Conservation (phyloP, 1,140 invertebrate genomes). For the Microplitis mediator region DNA sequence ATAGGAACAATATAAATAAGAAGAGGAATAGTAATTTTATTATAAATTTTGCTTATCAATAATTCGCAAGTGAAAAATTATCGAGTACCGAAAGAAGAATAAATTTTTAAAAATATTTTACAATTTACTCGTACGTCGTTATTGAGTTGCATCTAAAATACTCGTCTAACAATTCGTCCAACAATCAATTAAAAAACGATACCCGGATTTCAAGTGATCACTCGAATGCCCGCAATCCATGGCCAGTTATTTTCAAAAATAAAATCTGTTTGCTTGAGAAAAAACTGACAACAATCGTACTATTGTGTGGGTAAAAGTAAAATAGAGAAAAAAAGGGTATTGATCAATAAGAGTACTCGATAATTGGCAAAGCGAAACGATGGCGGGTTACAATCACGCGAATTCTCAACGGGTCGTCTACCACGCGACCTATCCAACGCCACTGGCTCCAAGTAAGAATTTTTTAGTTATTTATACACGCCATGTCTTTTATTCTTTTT, state of each 20-base stretch:
- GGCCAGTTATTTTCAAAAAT: too few relatives aligned
- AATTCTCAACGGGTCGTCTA: conserved; percentile 53
- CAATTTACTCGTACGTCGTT: too few relatives aligned
- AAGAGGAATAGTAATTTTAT: too few relatives aligned
- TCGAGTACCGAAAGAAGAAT: too few relatives aligned
- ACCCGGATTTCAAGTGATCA: neutral
- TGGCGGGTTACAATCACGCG: conserved; percentile 59
- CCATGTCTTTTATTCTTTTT: neutral
- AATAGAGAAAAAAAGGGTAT: conserved; percentile 10
- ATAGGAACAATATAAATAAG: too few relatives aligned
- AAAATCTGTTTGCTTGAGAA: too few relatives aligned
- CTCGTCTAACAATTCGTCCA: neutral
- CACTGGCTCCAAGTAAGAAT: conserved; percentile 61
- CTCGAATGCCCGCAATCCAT: too few relatives aligned
- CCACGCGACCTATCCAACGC: conserved; percentile 61
- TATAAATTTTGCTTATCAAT: too few relatives aligned
- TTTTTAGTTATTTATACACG: conserved; percentile 1
- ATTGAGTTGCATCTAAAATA: too few relatives aligned
- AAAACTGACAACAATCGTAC: too few relatives aligned
- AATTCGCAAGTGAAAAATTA: too few relatives aligned
- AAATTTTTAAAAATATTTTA: too few relatives aligned
- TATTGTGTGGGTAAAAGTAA: neutral
- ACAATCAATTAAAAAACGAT: conserved; percentile 11
- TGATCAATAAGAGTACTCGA: conserved; percentile 24
- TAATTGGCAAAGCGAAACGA: conserved; percentile 39